Conservation (phyloP, 2,113 vertebrate genomes). For the Eidolon helvum region DNA sequence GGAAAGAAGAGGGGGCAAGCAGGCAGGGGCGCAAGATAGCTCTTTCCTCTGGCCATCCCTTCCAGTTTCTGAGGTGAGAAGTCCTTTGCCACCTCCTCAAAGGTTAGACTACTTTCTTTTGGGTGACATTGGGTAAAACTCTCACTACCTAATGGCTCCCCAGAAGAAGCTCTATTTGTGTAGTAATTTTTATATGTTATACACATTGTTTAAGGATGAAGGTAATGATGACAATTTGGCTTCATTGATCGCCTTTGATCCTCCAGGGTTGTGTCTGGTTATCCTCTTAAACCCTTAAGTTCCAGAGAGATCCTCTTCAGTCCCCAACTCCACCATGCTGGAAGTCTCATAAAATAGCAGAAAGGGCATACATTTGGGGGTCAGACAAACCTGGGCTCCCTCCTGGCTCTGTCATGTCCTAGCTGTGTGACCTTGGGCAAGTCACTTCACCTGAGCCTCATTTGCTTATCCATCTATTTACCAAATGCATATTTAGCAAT, state of each 20-base stretch:
- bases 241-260: background rate
- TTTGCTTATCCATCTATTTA: background rate
- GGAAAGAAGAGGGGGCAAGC: background rate
- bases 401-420: background rate
- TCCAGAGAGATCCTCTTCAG: background rate
- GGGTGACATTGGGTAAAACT: background rate
- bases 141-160: background rate
- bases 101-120: background rate
- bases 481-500: background rate
- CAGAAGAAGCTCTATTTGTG: background rate
- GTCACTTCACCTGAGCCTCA: background rate
- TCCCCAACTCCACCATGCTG: background rate
- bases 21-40: background rate
- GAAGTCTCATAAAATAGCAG: background rate
- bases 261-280: background rate
- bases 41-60: background rate
- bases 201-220: background rate
- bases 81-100: background rate
- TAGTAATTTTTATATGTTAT: background rate
- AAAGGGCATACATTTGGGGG: background rate
- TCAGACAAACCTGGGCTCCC: background rate
- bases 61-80: background rate
- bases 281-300: background rate
- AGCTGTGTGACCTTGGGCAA: constrained; percentile 17
- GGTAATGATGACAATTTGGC: background rate